phyloP scores from a whole-genome alignment of 2,888 invertebrate genomes.

The Lithophane semibrunnea region DNA sequence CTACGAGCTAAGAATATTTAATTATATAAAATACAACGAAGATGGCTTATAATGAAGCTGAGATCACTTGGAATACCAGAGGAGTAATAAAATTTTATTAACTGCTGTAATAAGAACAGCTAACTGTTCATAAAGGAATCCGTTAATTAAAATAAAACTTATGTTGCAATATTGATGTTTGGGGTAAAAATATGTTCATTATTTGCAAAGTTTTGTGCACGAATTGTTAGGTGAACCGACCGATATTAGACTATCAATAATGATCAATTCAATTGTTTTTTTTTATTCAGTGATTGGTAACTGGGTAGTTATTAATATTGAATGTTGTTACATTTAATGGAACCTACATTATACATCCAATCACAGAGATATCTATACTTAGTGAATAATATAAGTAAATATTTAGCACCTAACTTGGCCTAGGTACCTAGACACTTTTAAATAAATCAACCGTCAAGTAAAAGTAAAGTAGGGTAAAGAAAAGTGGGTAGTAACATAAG shows the following conservation, averaged over 20 bases:
- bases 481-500: not conserved
- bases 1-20: slow-evolving; percentile 56
- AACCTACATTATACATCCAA: not conserved
- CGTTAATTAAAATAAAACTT: slow-evolving; percentile 41
- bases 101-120: slow-evolving; percentile 40
- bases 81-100: slow-evolving; percentile 47
- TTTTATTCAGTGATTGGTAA: slow-evolving; percentile 9
- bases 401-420: not conserved
- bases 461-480: not conserved
- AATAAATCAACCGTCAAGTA: not conserved
- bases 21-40: slow-evolving; percentile 53
- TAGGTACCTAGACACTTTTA: not conserved
- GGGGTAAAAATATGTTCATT: slow-evolving; percentile 15
- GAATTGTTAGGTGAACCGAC: slow-evolving; percentile 5
- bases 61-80: slow-evolving; percentile 38
- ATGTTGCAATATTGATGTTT: slow-evolving; percentile 10
- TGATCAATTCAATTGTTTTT: not conserved
- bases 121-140: slow-evolving; percentile 29
- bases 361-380: not conserved
- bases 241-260: not conserved
- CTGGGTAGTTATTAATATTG: not conserved
- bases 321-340: not conserved
- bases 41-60: slow-evolving; percentile 50
- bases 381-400: not conserved
- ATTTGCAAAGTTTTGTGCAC: slow-evolving; percentile 7